Conservation (phyloP, 2,113 vertebrate species). For the Morone saxatilis region DNA sequence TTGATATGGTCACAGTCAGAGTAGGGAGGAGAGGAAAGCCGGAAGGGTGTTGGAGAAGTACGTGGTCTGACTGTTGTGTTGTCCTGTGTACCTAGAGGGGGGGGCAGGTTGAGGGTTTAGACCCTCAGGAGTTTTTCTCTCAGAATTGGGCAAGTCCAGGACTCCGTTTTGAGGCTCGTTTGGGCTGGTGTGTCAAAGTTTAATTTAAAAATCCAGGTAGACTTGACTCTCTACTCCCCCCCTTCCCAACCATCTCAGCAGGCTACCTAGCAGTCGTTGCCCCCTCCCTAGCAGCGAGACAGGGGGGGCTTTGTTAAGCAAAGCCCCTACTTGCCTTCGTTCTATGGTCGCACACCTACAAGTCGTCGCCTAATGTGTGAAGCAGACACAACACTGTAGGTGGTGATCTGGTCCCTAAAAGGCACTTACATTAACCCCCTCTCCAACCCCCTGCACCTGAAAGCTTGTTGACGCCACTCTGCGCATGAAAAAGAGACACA, state of each 20-base stretch:
- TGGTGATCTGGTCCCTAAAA: constrained; percentile 18
- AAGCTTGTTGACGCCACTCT: constrained; percentile 50
- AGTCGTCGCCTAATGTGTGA: constrained; percentile 70
- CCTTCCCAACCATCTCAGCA: not conserved
- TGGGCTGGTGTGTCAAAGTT: not conserved
- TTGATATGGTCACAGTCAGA: constrained; percentile 73
- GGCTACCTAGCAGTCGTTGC: not conserved
- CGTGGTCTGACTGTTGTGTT: constrained; percentile 54
- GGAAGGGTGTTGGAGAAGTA: constrained; percentile 75
- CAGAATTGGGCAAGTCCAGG: not conserved
- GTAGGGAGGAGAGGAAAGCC: constrained; percentile 64
- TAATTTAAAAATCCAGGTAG: not conserved
- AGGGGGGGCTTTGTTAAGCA: constrained; percentile 59
- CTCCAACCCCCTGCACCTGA: not conserved
- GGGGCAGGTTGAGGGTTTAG: not conserved
- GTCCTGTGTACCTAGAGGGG: not conserved
- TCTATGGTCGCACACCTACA: constrained; percentile 65
- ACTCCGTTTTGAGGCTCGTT: not conserved
- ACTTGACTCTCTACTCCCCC: constrained; percentile 4
- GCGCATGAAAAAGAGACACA: constrained; percentile 69
- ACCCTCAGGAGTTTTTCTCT: constrained; percentile 5
- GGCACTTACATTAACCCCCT: constrained; percentile 1
- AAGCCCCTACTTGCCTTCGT: constrained; percentile 30
- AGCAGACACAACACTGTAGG: constrained; percentile 56
- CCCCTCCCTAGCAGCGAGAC: too few species aligned